These are phyloP conservation scores for Cairina moschata DNA, from an alignment of 2,113 vertebrate genomes.

Conservation along the genomic window DNA sequence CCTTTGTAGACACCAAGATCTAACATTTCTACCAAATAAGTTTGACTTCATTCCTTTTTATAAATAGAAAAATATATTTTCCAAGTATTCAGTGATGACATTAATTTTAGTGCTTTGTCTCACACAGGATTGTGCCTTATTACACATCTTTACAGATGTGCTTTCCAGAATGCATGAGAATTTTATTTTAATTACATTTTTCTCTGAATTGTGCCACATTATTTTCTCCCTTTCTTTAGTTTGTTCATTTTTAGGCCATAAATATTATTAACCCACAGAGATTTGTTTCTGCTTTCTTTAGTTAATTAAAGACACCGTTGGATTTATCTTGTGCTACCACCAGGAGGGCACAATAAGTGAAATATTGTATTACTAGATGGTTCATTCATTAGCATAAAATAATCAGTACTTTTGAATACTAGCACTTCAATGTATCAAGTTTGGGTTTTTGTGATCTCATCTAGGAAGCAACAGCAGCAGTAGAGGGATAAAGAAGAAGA, in stretches of 20 bases:
- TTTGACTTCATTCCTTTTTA: background rate
- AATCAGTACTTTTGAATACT: conserved; percentile 60
- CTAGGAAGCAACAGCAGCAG: conserved; percentile 4
- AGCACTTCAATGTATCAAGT: conserved; percentile 41
- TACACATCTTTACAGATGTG: background rate
- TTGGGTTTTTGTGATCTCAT: conserved; percentile 20
- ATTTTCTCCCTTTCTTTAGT: conserved; percentile 68
- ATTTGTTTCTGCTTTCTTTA: conserved; percentile 78
- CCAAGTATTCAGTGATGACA: background rate
- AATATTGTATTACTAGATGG: conserved; percentile 76
- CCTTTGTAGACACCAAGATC: background rate
- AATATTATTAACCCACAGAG: conserved; percentile 81
- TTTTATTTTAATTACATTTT: conserved; percentile 77
- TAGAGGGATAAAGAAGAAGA: background rate
- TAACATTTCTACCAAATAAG: conserved; percentile 10
- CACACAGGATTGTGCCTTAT: background rate
- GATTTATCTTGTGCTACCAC: conserved; percentile 80
- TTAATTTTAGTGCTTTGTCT: background rate
- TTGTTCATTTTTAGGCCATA: conserved; percentile 74
- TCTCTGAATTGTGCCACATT: conserved; percentile 56
- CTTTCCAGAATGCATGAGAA: conserved; percentile 63
- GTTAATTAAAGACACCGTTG: conserved; percentile 81
- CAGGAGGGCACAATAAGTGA: conserved; percentile 80
- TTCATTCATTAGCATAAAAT: conserved; percentile 80
- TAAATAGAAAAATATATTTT: background rate